Evolutionary conservation across 2,888 invertebrate species (phyloP).

Genomic region (Tipula lateralis): DNA sequence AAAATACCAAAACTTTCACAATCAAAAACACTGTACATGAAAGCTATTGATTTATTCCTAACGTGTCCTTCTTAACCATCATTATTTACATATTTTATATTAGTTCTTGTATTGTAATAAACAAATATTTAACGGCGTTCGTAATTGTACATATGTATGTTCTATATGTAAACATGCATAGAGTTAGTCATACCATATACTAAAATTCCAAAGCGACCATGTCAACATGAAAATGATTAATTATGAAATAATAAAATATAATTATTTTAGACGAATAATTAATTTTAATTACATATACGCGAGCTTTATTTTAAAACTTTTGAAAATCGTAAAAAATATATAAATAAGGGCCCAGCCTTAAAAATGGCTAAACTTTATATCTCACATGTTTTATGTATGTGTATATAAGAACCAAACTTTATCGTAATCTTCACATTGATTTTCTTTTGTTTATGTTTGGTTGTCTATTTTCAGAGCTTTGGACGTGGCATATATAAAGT

Average conservation of each 20-base stretch:
- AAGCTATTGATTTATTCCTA: neutral
- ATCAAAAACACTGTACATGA: neutral
- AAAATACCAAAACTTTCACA: neutral
- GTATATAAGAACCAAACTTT: neutral
- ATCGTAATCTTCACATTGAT: neutral
- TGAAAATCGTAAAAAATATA: neutral
- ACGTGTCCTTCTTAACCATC: neutral
- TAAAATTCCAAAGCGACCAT: neutral
- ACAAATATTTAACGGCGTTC: neutral
- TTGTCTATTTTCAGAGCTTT: neutral
- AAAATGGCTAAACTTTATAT: neutral
- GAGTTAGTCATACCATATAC: neutral
- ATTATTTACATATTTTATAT: neutral
- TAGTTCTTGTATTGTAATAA: neutral
- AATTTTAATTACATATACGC: neutral
- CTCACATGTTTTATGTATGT: neutral
- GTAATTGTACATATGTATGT: neutral
- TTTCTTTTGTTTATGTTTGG: neutral
- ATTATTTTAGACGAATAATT: neutral
- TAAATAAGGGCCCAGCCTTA: neutral
- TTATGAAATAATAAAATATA: neutral
- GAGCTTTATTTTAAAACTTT: neutral
- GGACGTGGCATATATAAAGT: neutral
- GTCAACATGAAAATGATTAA: conserved; percentile 1
- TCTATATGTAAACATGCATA: neutral